phyloP scores from a whole-genome alignment of 2,797 vertebrate species.

The Heterohyrax brucei region DNA sequence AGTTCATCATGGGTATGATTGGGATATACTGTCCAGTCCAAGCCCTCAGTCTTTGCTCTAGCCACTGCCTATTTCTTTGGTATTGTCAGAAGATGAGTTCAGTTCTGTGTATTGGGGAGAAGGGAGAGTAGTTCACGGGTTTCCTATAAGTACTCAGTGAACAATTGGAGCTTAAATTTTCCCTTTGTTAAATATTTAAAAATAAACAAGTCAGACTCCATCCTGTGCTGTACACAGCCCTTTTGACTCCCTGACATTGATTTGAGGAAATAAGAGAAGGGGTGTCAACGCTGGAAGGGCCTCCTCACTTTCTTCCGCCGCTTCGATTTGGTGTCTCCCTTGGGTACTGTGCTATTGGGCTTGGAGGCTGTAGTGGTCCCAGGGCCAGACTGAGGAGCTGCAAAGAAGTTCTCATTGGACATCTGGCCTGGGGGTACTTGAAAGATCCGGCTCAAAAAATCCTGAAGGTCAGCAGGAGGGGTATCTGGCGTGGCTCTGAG shows the following conservation, averaged over 20 bases:
- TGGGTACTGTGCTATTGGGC: conserved; percentile 89
- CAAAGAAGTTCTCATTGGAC: conserved; percentile 94
- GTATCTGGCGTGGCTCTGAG: conserved; percentile 92
- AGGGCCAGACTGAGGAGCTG: conserved; percentile 80
- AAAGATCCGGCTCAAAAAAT: conserved; percentile 95
- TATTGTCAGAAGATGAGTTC: conserved; percentile 87
- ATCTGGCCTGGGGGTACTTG: conserved; percentile 93
- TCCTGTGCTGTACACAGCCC: conserved; percentile 86
- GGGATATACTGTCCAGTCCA: conserved; percentile 36
- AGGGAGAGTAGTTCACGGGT: conserved; percentile 60
- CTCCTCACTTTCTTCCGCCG: conserved; percentile 96
- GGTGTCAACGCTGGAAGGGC: conserved; percentile 95
- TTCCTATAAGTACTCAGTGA: conserved; percentile 79
- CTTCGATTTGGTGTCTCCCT: conserved; percentile 89
- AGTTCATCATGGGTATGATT: conserved; percentile 25
- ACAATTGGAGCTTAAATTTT: conserved; percentile 80
- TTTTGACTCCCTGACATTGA: conserved; percentile 86
- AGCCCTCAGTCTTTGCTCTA: conserved; percentile 70
- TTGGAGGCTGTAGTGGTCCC: conserved; percentile 88
- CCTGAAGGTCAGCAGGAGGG: conserved; percentile 94
- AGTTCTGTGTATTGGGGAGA: conserved; percentile 72
- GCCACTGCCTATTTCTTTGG: conserved; percentile 87
- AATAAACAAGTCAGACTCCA: conserved; percentile 84
- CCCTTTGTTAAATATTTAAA: conserved; percentile 83
- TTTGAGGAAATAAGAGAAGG: conserved; percentile 74